Evolutionary conservation across 2,113 vertebrate genomes (phyloP).

Genomic region (Cochlearius cochlearius): DNA sequence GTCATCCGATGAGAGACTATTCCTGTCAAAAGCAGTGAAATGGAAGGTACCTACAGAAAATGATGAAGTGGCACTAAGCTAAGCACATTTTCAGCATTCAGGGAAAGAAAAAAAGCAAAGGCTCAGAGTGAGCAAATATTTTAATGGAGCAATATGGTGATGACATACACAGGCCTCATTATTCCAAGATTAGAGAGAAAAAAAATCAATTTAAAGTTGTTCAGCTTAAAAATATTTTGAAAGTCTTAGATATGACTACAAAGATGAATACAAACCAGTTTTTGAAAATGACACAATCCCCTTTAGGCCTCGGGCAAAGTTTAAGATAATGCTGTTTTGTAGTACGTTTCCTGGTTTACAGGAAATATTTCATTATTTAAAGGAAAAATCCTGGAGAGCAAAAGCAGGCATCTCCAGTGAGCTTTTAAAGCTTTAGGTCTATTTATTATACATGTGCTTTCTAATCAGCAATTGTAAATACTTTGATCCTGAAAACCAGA

Average conservation of each 20-base stretch:
- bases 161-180: background rate
- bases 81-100: background rate
- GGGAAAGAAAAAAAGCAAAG: background rate
- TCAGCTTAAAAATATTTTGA: background rate
- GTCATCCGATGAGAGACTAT: background rate
- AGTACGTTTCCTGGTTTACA: background rate
- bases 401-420: background rate
- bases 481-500: background rate
- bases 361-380: background rate
- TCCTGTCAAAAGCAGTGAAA: background rate
- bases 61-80: background rate
- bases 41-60: background rate
- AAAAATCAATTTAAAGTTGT: background rate
- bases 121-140: background rate
- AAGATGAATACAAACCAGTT: background rate
- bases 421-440: background rate
- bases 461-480: background rate
- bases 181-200: background rate
- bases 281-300: background rate
- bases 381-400: background rate
- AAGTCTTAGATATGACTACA: background rate
- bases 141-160: background rate
- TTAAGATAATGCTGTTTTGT: background rate
- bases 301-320: background rate
- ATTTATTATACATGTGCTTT: background rate